Evolutionary conservation across 2,113 vertebrate genomes (phyloP).

Genomic region (Alligator sinensis): DNA sequence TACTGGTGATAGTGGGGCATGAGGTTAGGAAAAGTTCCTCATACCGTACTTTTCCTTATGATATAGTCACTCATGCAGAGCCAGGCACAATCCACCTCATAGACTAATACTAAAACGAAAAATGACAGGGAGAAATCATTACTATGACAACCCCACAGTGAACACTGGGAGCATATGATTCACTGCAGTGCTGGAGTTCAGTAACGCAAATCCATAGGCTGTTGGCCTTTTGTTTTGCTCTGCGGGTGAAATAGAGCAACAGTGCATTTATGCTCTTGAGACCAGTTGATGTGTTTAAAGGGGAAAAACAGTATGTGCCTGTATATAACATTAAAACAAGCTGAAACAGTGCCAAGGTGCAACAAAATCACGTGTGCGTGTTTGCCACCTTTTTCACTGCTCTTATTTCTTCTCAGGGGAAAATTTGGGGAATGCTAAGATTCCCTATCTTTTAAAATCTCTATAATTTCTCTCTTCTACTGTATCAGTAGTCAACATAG

Average conservation of each 20-base stretch:
- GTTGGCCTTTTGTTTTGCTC: constrained; percentile 1
- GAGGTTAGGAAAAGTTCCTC: background rate
- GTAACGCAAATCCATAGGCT: background rate
- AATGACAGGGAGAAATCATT: background rate
- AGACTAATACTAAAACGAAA: background rate
- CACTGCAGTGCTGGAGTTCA: background rate
- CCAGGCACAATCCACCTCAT: background rate
- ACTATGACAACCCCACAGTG: background rate
- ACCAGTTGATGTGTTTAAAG: background rate
- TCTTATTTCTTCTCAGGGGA: accelerated
- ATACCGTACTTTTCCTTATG: background rate
- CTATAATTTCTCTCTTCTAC: background rate
- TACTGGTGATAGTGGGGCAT: background rate
- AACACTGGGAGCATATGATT: background rate
- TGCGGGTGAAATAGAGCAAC: background rate
- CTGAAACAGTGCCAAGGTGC: background rate
- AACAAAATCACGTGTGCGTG: background rate
- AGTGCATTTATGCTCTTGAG: background rate
- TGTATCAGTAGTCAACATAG: background rate
- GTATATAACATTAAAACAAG: background rate
- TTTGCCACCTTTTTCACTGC: accelerated
- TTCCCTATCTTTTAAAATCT: background rate
- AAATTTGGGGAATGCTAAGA: background rate
- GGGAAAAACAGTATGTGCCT: background rate
- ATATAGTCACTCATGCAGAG: background rate